These are phyloP conservation scores for Chymomyza amoena DNA, from an alignment of 2,888 invertebrate species.

Conservation along the genomic window DNA sequence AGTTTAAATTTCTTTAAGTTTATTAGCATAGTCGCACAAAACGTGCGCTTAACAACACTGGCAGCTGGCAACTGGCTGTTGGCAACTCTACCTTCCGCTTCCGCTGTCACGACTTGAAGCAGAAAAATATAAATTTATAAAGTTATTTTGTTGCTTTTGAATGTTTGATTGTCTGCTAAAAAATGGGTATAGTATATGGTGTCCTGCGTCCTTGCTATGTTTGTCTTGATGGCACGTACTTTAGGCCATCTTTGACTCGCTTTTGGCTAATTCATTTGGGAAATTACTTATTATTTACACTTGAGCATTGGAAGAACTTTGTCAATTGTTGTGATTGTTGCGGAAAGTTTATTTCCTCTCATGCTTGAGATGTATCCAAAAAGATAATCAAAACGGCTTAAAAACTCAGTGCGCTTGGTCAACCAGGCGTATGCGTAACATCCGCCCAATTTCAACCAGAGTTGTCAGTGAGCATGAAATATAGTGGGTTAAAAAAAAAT, in stretches of 20 bases:
- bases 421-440: neutral
- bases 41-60: neutral
- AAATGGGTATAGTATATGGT: neutral
- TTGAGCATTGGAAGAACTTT: conserved; percentile 39
- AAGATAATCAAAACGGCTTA: conserved; percentile 3
- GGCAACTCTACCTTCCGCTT: neutral
- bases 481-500: neutral
- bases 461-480: neutral
- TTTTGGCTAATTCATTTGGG: conserved; percentile 37
- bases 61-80: neutral
- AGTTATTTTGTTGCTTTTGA: conserved; percentile 3
- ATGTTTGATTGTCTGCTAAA: neutral
- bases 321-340: conserved; percentile 27
- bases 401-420: neutral
- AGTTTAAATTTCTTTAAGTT: neutral
- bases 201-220: neutral
- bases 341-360: neutral
- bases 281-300: conserved; percentile 46
- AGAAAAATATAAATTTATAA: neutral
- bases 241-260: neutral
- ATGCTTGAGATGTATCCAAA: neutral
- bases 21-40: neutral
- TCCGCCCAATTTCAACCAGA: neutral
- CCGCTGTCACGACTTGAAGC: neutral
- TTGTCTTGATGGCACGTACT: neutral